A percentile compares a stretch with the other conserved stretches of the same genome.
phyloP scores from a whole-genome alignment of 2,797 vertebrate species.

The Kryptopterus vitreolus region DNA sequence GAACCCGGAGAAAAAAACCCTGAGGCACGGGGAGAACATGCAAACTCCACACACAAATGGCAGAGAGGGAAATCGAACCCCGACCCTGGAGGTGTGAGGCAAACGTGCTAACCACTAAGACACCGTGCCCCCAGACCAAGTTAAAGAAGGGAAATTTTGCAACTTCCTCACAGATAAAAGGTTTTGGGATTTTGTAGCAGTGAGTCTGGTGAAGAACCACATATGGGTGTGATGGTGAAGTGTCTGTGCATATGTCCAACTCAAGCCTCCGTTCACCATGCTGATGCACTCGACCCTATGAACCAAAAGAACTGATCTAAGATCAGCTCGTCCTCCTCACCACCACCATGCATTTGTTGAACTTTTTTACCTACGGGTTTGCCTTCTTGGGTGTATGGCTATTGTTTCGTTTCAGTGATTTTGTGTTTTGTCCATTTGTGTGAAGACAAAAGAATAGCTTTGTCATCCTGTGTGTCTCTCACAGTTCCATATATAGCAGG shows the following conservation, averaged over 20 bases:
- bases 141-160: too few relatives aligned
- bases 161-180: too few relatives aligned
- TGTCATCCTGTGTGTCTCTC: conserved; percentile 3
- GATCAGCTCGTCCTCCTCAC: background rate
- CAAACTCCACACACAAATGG: too few relatives aligned
- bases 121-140: too few relatives aligned
- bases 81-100: too few relatives aligned
- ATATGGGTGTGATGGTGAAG: background rate
- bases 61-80: too few relatives aligned
- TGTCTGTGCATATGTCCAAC: background rate
- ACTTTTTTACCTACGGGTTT: background rate
- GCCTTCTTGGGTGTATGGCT: background rate
- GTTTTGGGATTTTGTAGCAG: background rate
- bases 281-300: background rate
- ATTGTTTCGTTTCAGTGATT: background rate
- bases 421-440: background rate
- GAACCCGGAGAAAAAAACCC: too few relatives aligned
- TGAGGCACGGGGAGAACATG: too few relatives aligned
- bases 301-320: background rate
- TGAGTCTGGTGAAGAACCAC: background rate
- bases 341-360: background rate
- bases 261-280: background rate
- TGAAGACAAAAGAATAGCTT: background rate
- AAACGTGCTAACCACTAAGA: too few relatives aligned
- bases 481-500: background rate